phyloP scores from a whole-genome alignment of 1,140 invertebrate species.

The Mercenaria mercenaria region DNA sequence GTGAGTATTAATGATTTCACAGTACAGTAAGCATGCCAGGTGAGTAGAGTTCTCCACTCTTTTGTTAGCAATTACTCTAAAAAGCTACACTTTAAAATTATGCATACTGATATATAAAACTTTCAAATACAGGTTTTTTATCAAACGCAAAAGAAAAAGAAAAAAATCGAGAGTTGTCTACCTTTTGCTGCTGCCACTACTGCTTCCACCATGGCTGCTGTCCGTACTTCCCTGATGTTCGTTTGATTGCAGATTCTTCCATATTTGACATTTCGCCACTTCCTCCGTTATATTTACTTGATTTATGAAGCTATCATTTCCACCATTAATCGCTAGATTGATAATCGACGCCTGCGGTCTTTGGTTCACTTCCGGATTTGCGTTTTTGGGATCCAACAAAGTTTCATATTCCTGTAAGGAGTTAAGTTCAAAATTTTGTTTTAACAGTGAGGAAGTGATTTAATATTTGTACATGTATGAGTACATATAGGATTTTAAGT shows the following conservation, averaged over 20 bases:
- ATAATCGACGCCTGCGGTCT: constrained; percentile 43
- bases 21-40: too few relatives aligned
- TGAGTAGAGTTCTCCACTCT: too few relatives aligned
- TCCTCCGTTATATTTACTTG: constrained; percentile 70
- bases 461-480: neutral
- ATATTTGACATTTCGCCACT: constrained; percentile 64
- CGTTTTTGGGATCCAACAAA: constrained; percentile 44
- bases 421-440: too few relatives aligned
- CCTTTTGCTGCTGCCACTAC: constrained; percentile 33
- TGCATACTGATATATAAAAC: too few relatives aligned
- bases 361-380: neutral
- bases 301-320: constrained; percentile 48
- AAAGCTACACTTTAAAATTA: too few relatives aligned
- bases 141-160: too few relatives aligned
- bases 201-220: neutral
- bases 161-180: neutral
- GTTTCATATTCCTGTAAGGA: constrained; percentile 57
- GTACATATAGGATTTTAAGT: too few relatives aligned
- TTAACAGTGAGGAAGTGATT: too few relatives aligned
- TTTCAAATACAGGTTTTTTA: too few relatives aligned
- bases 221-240: neutral
- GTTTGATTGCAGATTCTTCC: constrained; percentile 59
- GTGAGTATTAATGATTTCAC: too few relatives aligned
- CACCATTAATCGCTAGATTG: constrained; percentile 57
- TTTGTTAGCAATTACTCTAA: too few relatives aligned